These are phyloP conservation scores for Pteronotus mesoamericanus DNA, from an alignment of 2,797 vertebrate genomes.

Conservation along the genomic window DNA sequence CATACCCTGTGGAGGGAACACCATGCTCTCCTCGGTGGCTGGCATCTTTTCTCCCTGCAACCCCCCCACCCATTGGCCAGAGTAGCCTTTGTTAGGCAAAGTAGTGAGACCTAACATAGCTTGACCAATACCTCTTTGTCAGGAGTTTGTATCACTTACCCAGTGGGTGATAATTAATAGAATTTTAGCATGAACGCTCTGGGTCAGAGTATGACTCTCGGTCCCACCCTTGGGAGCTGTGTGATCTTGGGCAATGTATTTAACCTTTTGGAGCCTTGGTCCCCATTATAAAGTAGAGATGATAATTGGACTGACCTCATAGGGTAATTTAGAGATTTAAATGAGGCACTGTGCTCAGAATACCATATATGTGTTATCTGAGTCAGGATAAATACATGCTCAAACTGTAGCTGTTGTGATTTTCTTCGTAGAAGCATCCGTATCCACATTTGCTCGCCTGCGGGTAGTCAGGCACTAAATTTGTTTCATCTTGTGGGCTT, in stretches of 20 bases:
- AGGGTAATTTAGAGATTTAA: not conserved
- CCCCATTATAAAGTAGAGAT: not conserved
- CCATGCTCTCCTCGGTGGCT: not conserved
- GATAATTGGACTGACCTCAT: not conserved
- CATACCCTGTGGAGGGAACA: not conserved
- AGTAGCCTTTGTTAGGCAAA: not conserved
- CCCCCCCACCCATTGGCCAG: not conserved
- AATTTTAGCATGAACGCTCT: not conserved
- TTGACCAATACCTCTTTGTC: not conserved
- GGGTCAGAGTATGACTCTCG: not conserved
- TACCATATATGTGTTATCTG: not conserved
- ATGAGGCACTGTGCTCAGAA: not conserved
- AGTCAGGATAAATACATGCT: not conserved
- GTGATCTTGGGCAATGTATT: not conserved
- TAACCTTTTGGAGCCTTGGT: not conserved
- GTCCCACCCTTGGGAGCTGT: not conserved
- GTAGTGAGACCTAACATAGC: rapidly evolving
- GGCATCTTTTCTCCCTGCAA: not conserved
- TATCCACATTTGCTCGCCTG: not conserved
- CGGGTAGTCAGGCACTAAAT: not conserved
- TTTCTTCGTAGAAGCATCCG: not conserved
- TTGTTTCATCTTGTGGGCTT: not conserved
- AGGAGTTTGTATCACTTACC: not conserved
- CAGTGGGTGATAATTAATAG: not conserved
- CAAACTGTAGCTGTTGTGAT: not conserved